Conservation (phyloP, 2,113 vertebrate genomes). For the Periophthalmus modestus region DNA sequence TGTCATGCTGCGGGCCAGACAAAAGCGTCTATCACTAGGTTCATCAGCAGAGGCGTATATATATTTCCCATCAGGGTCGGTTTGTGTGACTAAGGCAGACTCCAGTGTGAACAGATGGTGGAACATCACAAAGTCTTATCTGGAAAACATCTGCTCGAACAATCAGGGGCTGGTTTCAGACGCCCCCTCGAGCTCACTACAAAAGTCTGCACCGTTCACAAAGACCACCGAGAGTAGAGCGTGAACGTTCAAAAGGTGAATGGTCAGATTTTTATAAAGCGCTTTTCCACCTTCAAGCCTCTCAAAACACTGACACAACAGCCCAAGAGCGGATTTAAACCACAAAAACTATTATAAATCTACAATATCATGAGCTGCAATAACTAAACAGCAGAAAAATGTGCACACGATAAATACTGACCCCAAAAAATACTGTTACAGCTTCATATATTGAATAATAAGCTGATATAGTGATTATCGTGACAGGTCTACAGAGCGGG, state of each 20-base stretch:
- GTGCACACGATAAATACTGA: too few species aligned
- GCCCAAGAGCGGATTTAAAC: too few species aligned
- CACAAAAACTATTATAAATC: too few species aligned
- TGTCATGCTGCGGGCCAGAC: conserved; percentile 24
- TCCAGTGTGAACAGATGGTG: conserved; percentile 40
- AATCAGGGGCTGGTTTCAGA: conserved; percentile 23
- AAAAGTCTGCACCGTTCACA: background rate
- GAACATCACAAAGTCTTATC: conserved; percentile 18
- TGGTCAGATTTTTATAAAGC: too few species aligned
- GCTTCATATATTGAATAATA: too few species aligned
- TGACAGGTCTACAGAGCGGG: too few species aligned
- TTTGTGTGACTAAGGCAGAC: conserved; percentile 32
- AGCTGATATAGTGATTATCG: too few species aligned
- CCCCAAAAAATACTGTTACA: too few species aligned
- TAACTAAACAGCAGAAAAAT: too few species aligned
- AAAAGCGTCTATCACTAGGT: conserved; percentile 28
- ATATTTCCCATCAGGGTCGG: conserved; percentile 17
- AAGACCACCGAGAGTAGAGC: background rate
- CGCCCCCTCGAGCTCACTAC: conserved; percentile 4
- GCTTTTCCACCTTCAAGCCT: too few species aligned
- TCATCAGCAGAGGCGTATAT: conserved; percentile 6
- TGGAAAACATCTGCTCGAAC: conserved; percentile 53
- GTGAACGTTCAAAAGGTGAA: background rate
- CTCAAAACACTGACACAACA: too few species aligned
- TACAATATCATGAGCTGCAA: too few species aligned